Evolutionary conservation across 2,113 vertebrate species (phyloP).

Genomic region (Megatriorchis doriae): DNA sequence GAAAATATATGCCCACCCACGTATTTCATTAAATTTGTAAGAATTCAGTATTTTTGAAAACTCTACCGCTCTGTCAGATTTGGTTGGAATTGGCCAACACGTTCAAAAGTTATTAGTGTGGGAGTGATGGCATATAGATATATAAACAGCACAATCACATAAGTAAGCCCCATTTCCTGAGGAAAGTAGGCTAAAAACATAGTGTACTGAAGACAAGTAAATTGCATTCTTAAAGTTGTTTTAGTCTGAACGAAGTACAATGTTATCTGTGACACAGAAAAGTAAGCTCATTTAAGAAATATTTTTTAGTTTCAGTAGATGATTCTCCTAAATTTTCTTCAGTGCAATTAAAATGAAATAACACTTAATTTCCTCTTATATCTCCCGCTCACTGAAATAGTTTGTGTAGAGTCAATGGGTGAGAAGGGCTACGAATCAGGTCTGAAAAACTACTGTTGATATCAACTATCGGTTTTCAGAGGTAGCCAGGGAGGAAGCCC

Average conservation of each 20-base stretch:
- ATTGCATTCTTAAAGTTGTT: background rate
- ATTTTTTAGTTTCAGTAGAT: background rate
- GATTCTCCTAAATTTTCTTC: background rate
- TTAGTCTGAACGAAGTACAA: background rate
- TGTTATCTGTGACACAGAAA: background rate
- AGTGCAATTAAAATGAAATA: background rate
- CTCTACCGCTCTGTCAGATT: slow-evolving; percentile 48
- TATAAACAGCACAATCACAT: slow-evolving; percentile 62
- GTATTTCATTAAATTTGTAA: slow-evolving; percentile 60
- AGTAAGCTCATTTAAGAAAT: background rate
- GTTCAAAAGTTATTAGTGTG: slow-evolving; percentile 67
- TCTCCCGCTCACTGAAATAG: rapidly evolving
- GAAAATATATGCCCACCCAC: slow-evolving; percentile 37
- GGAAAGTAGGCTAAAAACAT: slow-evolving; percentile 57
- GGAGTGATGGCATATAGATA: slow-evolving; percentile 62
- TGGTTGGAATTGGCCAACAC: slow-evolving; percentile 65
- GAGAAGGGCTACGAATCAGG: background rate
- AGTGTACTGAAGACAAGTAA: slow-evolving; percentile 26
- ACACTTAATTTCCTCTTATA: rapidly evolving
- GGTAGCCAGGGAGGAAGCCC: background rate
- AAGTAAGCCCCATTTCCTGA: slow-evolving; percentile 56
- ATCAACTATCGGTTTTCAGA: background rate
- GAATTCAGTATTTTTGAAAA: slow-evolving; percentile 59
- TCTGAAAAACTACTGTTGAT: rapidly evolving
- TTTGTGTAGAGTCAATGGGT: rapidly evolving